Evolutionary conservation across 2,888 invertebrate genomes (phyloP), one percentile per base, ranked within the genome.

Genomic region (Elysia crispata): DNA sequence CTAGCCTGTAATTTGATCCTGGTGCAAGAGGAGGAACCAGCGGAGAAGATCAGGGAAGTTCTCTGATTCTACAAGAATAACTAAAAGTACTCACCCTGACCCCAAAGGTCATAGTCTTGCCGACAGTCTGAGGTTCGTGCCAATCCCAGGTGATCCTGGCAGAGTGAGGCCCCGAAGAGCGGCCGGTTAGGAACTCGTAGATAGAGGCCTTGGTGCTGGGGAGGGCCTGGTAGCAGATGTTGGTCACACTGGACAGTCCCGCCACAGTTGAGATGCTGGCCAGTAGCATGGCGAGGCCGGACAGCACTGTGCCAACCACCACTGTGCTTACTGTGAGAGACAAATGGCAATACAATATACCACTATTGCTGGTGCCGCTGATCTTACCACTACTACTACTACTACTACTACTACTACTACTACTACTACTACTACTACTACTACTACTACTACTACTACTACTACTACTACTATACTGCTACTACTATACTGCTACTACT

Each of bases 141-240:
- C 97, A 98, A 87, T 97, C 96, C 94, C 97, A 98, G 86, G 95
- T 94, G 85, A 96, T 95, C 92, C 94, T 95, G 91, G 97, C 97
- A 92, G 96, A 96, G 85, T 96, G 95, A 60, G 97, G 96, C 84
- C 97, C 94, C 82, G 97, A 94, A 93, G 97, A 97, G 92, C 97
- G 97, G 76, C 97, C 97, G 70, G 97, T 97, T 82, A 97, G 96
- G 92, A 96, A 97, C 91, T 97, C 97, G 86, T 97, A 83, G 80
- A 86, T 83, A 81, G 83, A 73, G 20, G 84, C 79, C 82, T 86
- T 86, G 70, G 81, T 79, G n/a, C 74, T 76, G 50, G 81, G 79
- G 31, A 81, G 72, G 33, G 78, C 77, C 60, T 70, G 80, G 66
- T 79, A 79, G 66, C 74, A 79, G 57, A 66, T n/a, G 79, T 50